Evolutionary conservation across 1,140 invertebrate genomes (phyloP).

Genomic region (Solenopsis invicta): DNA sequence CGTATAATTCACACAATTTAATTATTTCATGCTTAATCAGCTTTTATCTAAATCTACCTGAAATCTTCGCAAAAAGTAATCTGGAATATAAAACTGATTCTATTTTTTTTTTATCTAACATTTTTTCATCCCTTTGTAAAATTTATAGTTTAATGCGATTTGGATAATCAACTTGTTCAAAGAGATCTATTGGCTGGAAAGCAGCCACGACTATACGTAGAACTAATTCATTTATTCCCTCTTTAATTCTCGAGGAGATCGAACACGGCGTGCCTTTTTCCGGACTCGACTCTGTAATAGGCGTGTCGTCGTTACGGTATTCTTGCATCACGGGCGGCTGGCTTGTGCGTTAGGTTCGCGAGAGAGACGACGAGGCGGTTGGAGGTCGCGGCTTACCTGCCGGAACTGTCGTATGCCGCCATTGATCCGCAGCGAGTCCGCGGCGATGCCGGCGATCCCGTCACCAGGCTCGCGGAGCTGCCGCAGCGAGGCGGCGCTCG

Average conservation of each 20-base stretch:
- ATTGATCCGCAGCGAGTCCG: constrained; percentile 98
- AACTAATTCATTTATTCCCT: not conserved
- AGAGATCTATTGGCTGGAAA: not conserved
- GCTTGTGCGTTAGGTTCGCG: constrained; percentile 11
- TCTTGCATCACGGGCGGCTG: not conserved
- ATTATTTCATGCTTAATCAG: not conserved
- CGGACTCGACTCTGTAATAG: not conserved
- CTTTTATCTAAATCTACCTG: not conserved
- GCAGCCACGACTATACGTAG: not conserved
- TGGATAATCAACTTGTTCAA: not conserved
- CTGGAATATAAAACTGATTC: not conserved
- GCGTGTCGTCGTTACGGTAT: not conserved
- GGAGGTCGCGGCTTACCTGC: constrained; percentile 91
- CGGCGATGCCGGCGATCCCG: constrained; percentile 98
- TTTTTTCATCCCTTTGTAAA: not conserved
- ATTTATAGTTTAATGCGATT: not conserved
- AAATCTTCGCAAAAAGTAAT: not conserved
- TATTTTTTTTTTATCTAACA: no score
- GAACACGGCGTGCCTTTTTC: not conserved
- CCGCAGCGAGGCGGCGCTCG: constrained; percentile 92
- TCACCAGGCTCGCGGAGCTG: constrained; percentile 94
- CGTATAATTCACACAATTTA: not conserved
- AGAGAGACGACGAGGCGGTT: not conserved
- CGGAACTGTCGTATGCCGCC: constrained; percentile 98
- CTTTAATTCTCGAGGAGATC: not conserved